These are phyloP conservation scores for Plusia festucae DNA, from an alignment of 2,888 invertebrate genomes.

Conservation along the genomic window DNA sequence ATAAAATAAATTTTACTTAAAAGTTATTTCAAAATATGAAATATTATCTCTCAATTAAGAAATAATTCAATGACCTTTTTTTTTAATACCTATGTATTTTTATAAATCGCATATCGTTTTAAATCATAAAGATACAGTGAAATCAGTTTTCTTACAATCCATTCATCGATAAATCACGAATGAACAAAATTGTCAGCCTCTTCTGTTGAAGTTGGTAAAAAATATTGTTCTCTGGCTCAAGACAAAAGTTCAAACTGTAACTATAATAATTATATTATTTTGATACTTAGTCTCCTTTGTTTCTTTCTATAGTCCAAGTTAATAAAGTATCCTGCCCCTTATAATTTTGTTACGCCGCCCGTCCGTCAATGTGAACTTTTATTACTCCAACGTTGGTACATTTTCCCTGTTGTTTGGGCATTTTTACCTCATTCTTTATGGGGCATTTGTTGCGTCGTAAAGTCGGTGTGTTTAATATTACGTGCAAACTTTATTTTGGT, in stretches of 20 bases:
- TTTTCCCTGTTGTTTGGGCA: conserved; percentile 10
- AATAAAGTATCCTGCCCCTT: conserved; percentile 37
- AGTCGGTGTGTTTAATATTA: conserved; percentile 20
- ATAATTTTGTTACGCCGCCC: conserved; percentile 43
- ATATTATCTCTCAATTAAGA: no score
- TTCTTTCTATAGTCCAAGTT: conserved; percentile 20
- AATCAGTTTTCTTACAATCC: no score
- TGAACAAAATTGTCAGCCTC: not conserved
- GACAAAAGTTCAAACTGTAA: not conserved
- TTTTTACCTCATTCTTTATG: conserved; percentile 24
- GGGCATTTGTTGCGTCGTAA: conserved; percentile 16
- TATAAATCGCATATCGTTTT: no score
- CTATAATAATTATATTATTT: no score
- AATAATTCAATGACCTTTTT: no score
- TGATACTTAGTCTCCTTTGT: not conserved
- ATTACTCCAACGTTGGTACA: conserved; percentile 22
- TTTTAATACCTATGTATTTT: no score
- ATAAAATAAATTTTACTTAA: no score
- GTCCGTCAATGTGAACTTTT: conserved; percentile 39
- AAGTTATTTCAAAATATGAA: no score
- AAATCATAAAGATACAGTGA: no score
- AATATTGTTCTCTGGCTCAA: not conserved
- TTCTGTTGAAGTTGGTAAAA: not conserved
- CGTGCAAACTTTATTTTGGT: no score
- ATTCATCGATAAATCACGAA: not conserved